Base-by-base conservation (phyloP, 64 coral and sea anemone species). In the Astreopora myriophthalma region DNA sequence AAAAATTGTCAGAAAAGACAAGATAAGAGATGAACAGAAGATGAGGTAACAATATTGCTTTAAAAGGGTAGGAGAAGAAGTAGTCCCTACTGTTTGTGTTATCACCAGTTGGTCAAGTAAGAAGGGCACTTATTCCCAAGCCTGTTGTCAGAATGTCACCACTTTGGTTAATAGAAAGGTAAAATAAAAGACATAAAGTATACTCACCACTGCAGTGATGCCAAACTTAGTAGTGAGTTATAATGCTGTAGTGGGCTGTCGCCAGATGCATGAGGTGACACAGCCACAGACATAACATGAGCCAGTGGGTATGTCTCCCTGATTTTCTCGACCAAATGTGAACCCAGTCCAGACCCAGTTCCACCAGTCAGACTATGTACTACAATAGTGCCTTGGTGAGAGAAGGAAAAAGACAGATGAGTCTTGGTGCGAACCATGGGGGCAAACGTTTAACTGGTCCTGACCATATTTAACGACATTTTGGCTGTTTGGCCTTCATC, bases 211-310 rank as follows among this genome's bases (percentile, higher is more conserved):
- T 96, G 95, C 85, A 93, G 73, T 8, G 87, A 81, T 69, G 91
- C 87, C 39, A 96, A 84, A 78, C 95, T 93, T 17, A 96, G 86
- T 34, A 96, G 48, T 29, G 91, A 96, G 80, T 96, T 96, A 35
- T 96, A 96, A 65, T 96, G 91, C 64, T 96, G 95, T 13, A 96
- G 74, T 30, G 95, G 95, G 34, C 91, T 93, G 64, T 96, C 91
- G 23, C 95, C 95, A 35, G 95, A 90, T 31, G 93, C 48, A 70
- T 96, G 95, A 23, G 95, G 95, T 31, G 91, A 89, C 30, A 96
- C 82, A 40, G 95, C 91, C 46, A 93, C 87, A 64, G 95, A 96
- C 73, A 93, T 89, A 1, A 78, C 81, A 90, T 96, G 86, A n/a
- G 91, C 95, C 72, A 96, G 32, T 8, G 95, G 95, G 48, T 90